These are phyloP conservation scores for Carassius gibelio DNA, from an alignment of 2,113 vertebrate genomes.

Conservation along the genomic window DNA sequence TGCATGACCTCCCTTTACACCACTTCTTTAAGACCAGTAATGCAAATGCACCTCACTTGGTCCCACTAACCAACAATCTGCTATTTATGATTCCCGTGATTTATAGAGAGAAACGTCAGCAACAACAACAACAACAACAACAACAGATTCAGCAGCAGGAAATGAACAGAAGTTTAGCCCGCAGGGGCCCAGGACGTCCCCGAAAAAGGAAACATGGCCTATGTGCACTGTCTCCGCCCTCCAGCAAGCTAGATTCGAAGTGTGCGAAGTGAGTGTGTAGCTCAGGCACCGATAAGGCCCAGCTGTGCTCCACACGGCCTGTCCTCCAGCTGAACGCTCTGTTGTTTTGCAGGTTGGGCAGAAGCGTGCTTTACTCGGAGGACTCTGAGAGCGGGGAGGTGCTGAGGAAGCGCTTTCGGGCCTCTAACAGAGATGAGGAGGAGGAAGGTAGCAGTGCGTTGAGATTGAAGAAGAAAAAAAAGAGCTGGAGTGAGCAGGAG, in stretches of 20 bases:
- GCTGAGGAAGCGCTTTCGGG: slow-evolving; percentile 83
- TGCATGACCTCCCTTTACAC: neutral
- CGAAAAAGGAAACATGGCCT: slow-evolving; percentile 91
- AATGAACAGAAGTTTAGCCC: slow-evolving; percentile 86
- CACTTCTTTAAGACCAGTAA: neutral
- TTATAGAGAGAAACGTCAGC: slow-evolving; percentile 76
- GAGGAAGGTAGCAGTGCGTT: slow-evolving; percentile 74
- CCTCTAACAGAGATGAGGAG: slow-evolving; percentile 79
- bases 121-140: slow-evolving; percentile 33
- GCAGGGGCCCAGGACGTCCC: slow-evolving; percentile 93
- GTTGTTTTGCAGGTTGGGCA: slow-evolving; percentile 78
- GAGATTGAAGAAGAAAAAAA: slow-evolving; percentile 81
- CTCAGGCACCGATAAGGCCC: neutral
- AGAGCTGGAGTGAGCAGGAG: slow-evolving; percentile 85
- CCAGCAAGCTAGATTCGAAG: slow-evolving; percentile 86
- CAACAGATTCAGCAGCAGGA: slow-evolving; percentile 77
- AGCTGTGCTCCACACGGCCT: neutral
- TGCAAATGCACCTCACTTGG: neutral
- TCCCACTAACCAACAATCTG: neutral
- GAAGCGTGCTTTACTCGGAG: slow-evolving; percentile 85
- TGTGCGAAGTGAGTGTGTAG: slow-evolving; percentile 85
- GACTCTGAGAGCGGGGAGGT: slow-evolving; percentile 88
- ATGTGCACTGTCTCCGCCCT: slow-evolving; percentile 78
- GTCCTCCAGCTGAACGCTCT: slow-evolving; percentile 17
- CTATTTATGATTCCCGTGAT: neutral